phyloP scores from a whole-genome alignment of 2,113 vertebrate genomes.

The Morone chrysops region DNA sequence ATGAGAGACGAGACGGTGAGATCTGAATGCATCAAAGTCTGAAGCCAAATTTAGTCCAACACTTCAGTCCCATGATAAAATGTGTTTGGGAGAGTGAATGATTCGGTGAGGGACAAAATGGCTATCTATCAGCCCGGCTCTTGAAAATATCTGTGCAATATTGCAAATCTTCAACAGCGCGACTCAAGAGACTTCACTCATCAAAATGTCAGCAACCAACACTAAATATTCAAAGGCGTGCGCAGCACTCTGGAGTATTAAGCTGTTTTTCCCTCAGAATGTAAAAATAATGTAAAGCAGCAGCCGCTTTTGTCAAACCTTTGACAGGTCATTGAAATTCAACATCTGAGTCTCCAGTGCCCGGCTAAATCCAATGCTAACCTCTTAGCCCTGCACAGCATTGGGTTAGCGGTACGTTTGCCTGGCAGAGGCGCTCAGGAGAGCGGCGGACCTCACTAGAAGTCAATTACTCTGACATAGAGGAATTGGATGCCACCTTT shows the following conservation, averaged over 20 bases:
- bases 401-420: conserved; percentile 32
- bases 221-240: conserved; percentile 76
- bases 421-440: conserved; percentile 30
- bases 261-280: conserved; percentile 75
- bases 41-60: conserved; percentile 56
- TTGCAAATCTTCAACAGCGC: conserved; percentile 63
- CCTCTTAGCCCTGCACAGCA: conserved; percentile 46
- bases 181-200: conserved; percentile 77
- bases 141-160: conserved; percentile 73
- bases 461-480: conserved; percentile 70
- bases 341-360: conserved; percentile 56
- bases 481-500: conserved; percentile 59
- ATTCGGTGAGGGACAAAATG: conserved; percentile 61
- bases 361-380: conserved; percentile 45
- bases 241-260: conserved; percentile 73
- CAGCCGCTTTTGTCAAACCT: conserved; percentile 71
- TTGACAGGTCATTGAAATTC: conserved; percentile 79
- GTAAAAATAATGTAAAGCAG: conserved; percentile 78
- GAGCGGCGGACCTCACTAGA: conserved; percentile 28
- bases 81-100: conserved; percentile 60
- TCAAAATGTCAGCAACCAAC: conserved; percentile 76
- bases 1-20: conserved; percentile 36
- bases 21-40: conserved; percentile 67
- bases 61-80: conserved; percentile 53
- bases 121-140: conserved; percentile 64